A percentile compares a stretch with the other conserved stretches of the same genome.
Evolutionary conservation across 2,888 invertebrate genomes (phyloP).

Genomic region (Ochropleura plecta): DNA sequence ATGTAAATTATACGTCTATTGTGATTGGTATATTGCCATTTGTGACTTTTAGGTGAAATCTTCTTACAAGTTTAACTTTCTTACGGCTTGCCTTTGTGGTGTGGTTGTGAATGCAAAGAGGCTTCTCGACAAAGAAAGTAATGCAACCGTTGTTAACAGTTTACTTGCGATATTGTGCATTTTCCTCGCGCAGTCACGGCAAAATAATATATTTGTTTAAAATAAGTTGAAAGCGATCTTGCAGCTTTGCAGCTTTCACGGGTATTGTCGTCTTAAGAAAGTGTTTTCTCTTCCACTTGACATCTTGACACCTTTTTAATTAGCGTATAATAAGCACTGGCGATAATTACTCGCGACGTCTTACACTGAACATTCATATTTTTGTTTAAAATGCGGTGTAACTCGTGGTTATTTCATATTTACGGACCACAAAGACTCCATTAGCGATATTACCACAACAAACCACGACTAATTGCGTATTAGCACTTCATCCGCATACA

Average conservation of each 20-base stretch:
- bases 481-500: constrained; percentile 59
- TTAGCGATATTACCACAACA: constrained; percentile 50
- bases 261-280: constrained; percentile 68
- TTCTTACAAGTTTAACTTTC: constrained; percentile 58
- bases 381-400: constrained; percentile 4
- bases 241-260: constrained; percentile 68
- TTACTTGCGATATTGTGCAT: constrained; percentile 44
- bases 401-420: constrained; percentile 23
- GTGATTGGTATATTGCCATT: constrained; percentile 59
- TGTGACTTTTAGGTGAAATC: constrained; percentile 59
- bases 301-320: constrained; percentile 50
- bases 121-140: constrained; percentile 55
- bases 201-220: constrained; percentile 67
- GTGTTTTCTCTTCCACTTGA: constrained; percentile 60
- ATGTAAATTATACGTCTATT: constrained; percentile 62
- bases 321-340: constrained; percentile 30
- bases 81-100: constrained; percentile 46
- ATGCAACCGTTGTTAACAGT: constrained; percentile 51
- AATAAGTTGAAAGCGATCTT: constrained; percentile 60
- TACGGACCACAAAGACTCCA: constrained; percentile 39
- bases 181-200: constrained; percentile 34
- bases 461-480: constrained; percentile 60
- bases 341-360: constrained; percentile 3
- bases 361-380: not conserved
- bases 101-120: constrained; percentile 58